Evolutionary conservation across 2,888 invertebrate genomes (phyloP).

Genomic region (Dryobota labecula): DNA sequence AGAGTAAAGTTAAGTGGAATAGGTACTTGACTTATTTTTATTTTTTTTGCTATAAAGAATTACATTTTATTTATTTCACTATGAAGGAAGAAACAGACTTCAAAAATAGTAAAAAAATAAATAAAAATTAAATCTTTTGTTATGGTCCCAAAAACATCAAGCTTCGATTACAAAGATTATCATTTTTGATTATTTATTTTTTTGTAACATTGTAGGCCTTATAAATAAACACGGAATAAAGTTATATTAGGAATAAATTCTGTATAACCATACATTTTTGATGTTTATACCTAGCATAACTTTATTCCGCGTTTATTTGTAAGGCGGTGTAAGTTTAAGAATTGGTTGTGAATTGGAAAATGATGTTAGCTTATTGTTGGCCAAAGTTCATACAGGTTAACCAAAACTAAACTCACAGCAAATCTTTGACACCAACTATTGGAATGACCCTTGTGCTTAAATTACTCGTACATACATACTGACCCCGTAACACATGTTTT

Average conservation of each 20-base stretch:
- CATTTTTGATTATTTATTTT: too few species aligned
- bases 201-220: neutral
- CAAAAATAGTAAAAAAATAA: neutral
- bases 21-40: neutral
- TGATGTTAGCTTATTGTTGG: neutral
- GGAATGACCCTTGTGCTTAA: neutral
- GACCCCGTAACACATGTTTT: too few species aligned
- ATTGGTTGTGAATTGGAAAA: neutral
- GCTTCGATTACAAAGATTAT: too few species aligned
- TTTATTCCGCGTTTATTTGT: too few species aligned
- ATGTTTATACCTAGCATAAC: too few species aligned
- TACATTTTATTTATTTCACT: neutral
- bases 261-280: too few species aligned
- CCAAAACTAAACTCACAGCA: neutral
- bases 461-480: neutral
- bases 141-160: too few species aligned
- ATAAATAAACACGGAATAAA: too few species aligned
- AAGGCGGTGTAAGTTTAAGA: too few species aligned
- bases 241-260: too few species aligned
- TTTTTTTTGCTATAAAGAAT: neutral
- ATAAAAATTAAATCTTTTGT: neutral
- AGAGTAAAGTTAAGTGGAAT: constrained; percentile 6
- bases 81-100: neutral
- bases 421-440: neutral
- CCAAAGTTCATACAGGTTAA: neutral